Evolutionary conservation across 92 coral and sea anemone genomes (phyloP).

Genomic region (Parazoanthus darwini): DNA sequence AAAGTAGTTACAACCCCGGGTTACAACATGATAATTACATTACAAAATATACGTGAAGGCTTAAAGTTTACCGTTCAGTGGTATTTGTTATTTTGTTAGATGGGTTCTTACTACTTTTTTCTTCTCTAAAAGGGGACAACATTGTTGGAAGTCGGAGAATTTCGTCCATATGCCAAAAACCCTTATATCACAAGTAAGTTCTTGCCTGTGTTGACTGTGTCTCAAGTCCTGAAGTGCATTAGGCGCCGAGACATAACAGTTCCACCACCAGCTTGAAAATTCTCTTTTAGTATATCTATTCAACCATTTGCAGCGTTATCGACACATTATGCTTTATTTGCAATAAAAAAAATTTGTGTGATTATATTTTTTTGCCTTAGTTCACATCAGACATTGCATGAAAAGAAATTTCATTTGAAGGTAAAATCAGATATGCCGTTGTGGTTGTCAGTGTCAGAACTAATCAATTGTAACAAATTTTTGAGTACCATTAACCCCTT

Average conservation of each 20-base stretch:
- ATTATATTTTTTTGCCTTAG: neutral
- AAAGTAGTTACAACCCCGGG: no score
- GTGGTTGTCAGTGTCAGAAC: neutral
- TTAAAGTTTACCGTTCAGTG: no score
- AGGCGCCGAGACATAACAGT: neutral
- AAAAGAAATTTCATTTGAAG: no score
- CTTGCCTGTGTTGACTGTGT: neutral
- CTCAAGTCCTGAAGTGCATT: neutral
- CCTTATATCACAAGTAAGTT: conserved; percentile 83
- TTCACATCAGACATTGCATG: no score
- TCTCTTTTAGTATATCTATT: neutral
- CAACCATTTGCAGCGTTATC: neutral
- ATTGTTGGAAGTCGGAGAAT: conserved; percentile 83
- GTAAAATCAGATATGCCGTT: no score
- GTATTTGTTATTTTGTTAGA: no score
- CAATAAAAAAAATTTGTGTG: no score
- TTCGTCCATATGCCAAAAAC: conserved; percentile 77
- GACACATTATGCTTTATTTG: neutral
- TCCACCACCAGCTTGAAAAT: neutral
- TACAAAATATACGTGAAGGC: no score
- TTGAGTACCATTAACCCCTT: neutral
- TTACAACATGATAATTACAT: no score
- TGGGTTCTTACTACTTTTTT: neutral
- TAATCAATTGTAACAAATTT: neutral
- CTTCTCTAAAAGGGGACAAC: conserved; percentile 72